Conservation (phyloP, 2,113 vertebrate species). For the Brienomyrus brachyistius region DNA sequence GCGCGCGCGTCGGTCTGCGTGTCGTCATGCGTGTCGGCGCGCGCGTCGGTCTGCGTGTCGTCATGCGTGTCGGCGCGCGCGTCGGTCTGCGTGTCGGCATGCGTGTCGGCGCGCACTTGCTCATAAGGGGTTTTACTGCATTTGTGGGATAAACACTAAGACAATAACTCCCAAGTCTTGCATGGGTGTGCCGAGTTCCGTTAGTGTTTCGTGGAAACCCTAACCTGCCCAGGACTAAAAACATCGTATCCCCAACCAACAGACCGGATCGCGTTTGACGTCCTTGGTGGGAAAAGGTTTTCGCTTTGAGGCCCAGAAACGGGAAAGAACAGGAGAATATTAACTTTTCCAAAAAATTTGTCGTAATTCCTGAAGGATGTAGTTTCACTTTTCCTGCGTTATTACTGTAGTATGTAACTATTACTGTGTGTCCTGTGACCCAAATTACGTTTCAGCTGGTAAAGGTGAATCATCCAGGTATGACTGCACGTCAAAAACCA, state of each 20-base stretch:
- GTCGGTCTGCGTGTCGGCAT: no score
- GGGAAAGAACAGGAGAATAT: background rate
- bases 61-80: no score
- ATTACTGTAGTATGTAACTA: background rate
- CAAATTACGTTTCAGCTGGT: background rate
- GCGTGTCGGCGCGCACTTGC: no score
- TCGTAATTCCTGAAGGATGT: background rate
- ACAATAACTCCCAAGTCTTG: background rate
- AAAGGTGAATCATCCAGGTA: background rate
- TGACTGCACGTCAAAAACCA: background rate
- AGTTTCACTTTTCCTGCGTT: background rate
- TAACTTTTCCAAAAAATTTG: background rate
- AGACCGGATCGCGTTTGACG: background rate
- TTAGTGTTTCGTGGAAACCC: background rate
- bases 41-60: no score
- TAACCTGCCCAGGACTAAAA: background rate
- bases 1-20: no score
- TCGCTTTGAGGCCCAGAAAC: background rate
- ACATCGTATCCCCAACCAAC: background rate
- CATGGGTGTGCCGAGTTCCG: background rate
- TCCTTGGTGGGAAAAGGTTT: background rate
- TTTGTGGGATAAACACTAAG: background rate
- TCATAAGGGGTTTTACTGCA: background rate
- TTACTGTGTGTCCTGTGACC: background rate
- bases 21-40: no score